Base-by-base conservation (phyloP, 2,888 invertebrate species). In the Lasius platythorax region DNA sequence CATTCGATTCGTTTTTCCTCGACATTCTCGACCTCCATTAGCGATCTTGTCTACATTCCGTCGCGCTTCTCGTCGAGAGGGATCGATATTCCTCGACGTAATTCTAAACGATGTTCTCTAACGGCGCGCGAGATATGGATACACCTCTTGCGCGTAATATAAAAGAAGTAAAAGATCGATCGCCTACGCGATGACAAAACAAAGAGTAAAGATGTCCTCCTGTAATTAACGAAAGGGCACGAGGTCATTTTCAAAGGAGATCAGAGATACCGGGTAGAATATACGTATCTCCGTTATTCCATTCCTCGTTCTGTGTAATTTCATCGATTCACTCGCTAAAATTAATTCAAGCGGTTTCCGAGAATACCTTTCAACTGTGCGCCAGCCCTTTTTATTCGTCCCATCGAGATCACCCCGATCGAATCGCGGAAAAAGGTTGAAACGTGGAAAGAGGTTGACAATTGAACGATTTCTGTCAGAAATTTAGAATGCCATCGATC, bases 291-390 rank as follows among this genome's bases (percentile, higher is more conserved):
- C n/a, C 30, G 9, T 46, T 37, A 5, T 5, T 70, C 50, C 30
- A 61, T 23, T 23, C 18, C 37, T 46, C 46, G 74, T 53, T n/a
- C 74, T 23, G 72, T 73, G 61, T 81, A 81, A 81, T 81, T 81
- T 61, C 46, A 81, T 81, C 74, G 79, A 81, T 81, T 81, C 37
- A 12, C 61, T 9, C n/a, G 74, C 74, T 81, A 81, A 81, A 81
- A 81, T 81, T 81, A 81, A 81, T 81, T 81, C 79, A 61, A 73
- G 28, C 33, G 46, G 61, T 61, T 46, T 73, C 74, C 74, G 12
- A 61, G 74, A 73, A 81, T 66, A 81, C 61, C 50, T 73, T 79
- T 43, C 46, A n/a, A 73, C 74, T 61, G 46, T 53, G 53, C 53
- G 2, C 18, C 46, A 73, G 30, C 46, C n/a, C 61, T 73, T 81